Evolutionary conservation across 1,140 invertebrate species (phyloP).

Genomic region (Phenacoccus solenopsis): DNA sequence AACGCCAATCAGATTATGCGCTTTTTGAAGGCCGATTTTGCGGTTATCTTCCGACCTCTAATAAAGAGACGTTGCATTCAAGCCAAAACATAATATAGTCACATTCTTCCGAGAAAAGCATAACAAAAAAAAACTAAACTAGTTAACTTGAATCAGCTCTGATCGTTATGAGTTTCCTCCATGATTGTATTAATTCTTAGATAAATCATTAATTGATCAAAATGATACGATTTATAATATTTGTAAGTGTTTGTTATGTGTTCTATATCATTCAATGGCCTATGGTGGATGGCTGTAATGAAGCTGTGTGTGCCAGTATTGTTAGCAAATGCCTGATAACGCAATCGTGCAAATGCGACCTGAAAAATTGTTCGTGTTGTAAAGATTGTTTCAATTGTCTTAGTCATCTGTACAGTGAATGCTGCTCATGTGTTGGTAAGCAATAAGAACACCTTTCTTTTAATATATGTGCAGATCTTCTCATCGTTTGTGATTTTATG

Average conservation of each 20-base stretch:
- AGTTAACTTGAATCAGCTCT: too few species aligned
- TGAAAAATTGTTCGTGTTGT: slow-evolving; percentile 82
- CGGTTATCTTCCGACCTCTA: too few species aligned
- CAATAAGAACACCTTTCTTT: slow-evolving; percentile 14
- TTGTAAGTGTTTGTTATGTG: not conserved
- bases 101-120: too few species aligned
- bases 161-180: too few species aligned
- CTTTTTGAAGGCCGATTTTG: too few species aligned
- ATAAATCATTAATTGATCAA: too few species aligned
- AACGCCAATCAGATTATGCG: too few species aligned
- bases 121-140: too few species aligned
- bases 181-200: too few species aligned
- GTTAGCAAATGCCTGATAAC: slow-evolving; percentile 94
- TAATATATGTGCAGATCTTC: not conserved
- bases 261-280: not conserved
- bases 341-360: slow-evolving; percentile 86
- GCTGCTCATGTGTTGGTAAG: slow-evolving; percentile 90
- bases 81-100: too few species aligned
- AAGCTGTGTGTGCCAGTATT: slow-evolving; percentile 80
- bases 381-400: slow-evolving; percentile 84
- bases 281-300: slow-evolving; percentile 49
- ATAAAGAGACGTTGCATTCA: too few species aligned
- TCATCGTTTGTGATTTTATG: not conserved
- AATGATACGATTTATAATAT: too few species aligned
- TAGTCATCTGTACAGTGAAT: slow-evolving; percentile 76